Evolutionary conservation across 2,888 invertebrate genomes (phyloP).

Genomic region (Athalia cordata): DNA sequence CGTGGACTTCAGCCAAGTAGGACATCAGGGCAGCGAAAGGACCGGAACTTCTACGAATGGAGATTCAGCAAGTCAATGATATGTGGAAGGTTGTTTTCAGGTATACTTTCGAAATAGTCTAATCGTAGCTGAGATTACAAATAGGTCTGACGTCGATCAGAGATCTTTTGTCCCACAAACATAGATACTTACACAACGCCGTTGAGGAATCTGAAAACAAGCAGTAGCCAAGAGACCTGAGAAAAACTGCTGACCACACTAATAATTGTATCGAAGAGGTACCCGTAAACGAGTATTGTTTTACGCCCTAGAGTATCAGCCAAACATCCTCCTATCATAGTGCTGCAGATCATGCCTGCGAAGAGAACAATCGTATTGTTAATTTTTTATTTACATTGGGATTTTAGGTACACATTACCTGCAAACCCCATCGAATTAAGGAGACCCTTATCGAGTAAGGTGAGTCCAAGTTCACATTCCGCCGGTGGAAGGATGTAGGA

Average conservation of each 20-base stretch:
- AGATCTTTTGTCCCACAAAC: background rate
- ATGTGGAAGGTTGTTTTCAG: too few relatives aligned
- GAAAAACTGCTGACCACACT: conserved; percentile 66
- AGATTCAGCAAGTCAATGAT: background rate
- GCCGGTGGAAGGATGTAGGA: conserved; percentile 77
- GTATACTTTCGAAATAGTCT: too few relatives aligned
- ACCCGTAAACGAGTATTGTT: conserved; percentile 67
- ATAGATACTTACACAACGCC: conserved; percentile 66
- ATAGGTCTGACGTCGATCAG: too few relatives aligned
- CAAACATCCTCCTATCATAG: conserved; percentile 75
- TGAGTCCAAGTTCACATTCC: conserved; percentile 75
- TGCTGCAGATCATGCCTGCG: conserved; percentile 75
- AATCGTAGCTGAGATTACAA: too few relatives aligned
- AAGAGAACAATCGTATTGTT: background rate
- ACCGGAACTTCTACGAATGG: conserved; percentile 64
- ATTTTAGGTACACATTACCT: conserved; percentile 66
- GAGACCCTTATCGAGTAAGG: conserved; percentile 76
- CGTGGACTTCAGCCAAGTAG: conserved; percentile 68
- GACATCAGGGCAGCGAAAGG: conserved; percentile 69
- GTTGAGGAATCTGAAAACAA: conserved; percentile 67
- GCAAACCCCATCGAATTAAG: conserved; percentile 77
- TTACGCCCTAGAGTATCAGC: conserved; percentile 68
- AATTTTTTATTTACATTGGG: background rate
- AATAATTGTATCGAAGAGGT: conserved; percentile 62
- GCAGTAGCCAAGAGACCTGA: conserved; percentile 66